Evolutionary conservation across 1,140 invertebrate genomes (phyloP).

Genomic region (Leptopilina boulardi): DNA sequence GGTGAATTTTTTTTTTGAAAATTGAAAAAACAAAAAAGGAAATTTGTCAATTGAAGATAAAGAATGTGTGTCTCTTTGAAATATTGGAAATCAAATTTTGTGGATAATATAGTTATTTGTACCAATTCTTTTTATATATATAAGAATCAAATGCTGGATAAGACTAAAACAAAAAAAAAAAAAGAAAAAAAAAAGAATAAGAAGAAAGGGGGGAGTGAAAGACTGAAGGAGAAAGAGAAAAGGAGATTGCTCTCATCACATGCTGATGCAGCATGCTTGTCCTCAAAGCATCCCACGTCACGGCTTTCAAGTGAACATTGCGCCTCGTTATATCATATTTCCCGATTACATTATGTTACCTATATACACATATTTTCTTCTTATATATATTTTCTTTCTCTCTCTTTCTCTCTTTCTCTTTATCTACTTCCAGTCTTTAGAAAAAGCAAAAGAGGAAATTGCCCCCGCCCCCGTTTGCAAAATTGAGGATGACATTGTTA

Average conservation of each 20-base stretch:
- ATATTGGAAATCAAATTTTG: too few species aligned
- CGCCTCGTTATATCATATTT: conserved; percentile 56
- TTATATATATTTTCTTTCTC: background rate
- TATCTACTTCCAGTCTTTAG: background rate
- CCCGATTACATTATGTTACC: conserved; percentile 12
- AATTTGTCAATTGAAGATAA: too few species aligned
- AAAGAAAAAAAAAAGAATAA: background rate
- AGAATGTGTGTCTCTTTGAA: too few species aligned
- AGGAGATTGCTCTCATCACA: conserved; percentile 54
- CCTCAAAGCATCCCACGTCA: conserved; percentile 51
- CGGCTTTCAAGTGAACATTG: conserved; percentile 60
- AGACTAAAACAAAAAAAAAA: too few species aligned
- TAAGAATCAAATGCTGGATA: too few species aligned
- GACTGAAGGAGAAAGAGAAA: conserved; percentile 33
- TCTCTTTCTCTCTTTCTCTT: background rate
- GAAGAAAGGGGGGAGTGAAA: conserved; percentile 34
- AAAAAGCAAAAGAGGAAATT: background rate
- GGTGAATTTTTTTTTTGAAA: too few species aligned
- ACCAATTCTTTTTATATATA: too few species aligned
- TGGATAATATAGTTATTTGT: too few species aligned
- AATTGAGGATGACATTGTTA: background rate
- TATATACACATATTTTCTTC: background rate
- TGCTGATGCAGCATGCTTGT: conserved; percentile 62
- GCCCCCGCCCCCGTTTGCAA: background rate
- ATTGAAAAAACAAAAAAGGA: too few species aligned